Evolutionary conservation across 2,797 vertebrate species (phyloP), one percentile per base, ranked within the genome.

Genomic region (Ispidina picta): DNA sequence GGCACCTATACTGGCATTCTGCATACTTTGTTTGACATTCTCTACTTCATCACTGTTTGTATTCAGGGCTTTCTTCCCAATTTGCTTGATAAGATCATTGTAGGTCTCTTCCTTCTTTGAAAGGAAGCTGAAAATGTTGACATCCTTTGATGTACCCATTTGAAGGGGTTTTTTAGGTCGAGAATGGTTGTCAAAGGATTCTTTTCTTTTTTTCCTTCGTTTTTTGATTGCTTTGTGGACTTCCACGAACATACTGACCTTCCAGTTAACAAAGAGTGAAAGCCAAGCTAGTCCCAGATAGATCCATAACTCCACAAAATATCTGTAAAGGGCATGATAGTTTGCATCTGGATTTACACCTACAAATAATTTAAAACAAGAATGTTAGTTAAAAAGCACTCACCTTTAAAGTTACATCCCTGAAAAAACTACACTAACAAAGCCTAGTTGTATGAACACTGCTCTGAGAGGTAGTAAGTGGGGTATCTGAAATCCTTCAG

Each of bases 301-400:
- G 91, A 99, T 99, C 99, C 99, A 99, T n/a, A 99, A 98, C 73
- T 99, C 99, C 90, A 99, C 99, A 95, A 99, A 99, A 88, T 99
- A 99, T 91, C 99, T 98, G 96, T 99, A 99, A 46, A 99, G 98
- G 66, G 98, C 98, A 5, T 99, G 99, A 94, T 99, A 99, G 39
- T 98, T 94, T 88, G 97, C 98, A 39, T 98, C 98, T 74, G 99
- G 99, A 87, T 99, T 98, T 92, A 99, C 99, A 95, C 99, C 99
- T 99, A 93, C 23, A 91, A 64, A 60, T 52, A 86, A 93, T 71
- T 56, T 43, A 85, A 87, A 92, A 48, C 58, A 60, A 79, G 59
- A 94, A 59, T 41, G 54, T 94, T 72, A 94, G 17, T 74, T 59
- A 60, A 91, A 89, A 28, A 72, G 10, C 20, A 78, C 43, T 88